Base-by-base conservation (phyloP, 2,113 vertebrate genomes). In the Sardina pilchardus region DNA sequence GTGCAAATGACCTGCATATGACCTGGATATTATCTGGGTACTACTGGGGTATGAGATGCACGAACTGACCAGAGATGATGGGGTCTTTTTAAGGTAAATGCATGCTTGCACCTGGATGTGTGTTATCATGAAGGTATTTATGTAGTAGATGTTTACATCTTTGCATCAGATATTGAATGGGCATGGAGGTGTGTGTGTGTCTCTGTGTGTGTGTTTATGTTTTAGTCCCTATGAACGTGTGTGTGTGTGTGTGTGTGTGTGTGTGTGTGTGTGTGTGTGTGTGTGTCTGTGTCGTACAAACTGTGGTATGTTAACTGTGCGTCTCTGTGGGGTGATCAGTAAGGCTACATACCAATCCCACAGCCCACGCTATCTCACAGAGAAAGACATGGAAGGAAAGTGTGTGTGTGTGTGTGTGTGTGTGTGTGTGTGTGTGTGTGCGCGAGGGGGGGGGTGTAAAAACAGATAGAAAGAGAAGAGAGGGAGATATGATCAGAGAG, bases 291-390 rank as follows among this genome's bases (percentile, higher is more conserved):
- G 39, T 53, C 12, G n/a, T 45, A 53, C 36, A 39, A 48, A 36
- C 47, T 78, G 26, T n/a, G 84, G 45, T 84, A 81, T 85, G 82
- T 59, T 75, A 83, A 53, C 84, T 63, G 78, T 81, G 71, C 17
- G 44, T 86, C 86, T 87, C 88, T 63, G 50, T 53, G 75, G 86
- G 81, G 43, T 47, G 9, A 39, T 53, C 56, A 48, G 83, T 82
- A 87, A 50, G 45, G 43, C 82, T 43, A 85, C 85, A 82, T 89
- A 53, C 44, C 59, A 80, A 82, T 30, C 43, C 82, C 63, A 42
- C 30, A 36, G 59, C 39, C 39, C 42, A 12, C 67, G 67, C 17
- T 9, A 53, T 75, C 81, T 26, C n/a, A 87, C 16, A 56, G 82
- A 50, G 45, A 53, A 53, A 14, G 63, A 42, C 39, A 42, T 42